These are phyloP conservation scores for Zaprionus gabonicus DNA, from an alignment of 1,140 invertebrate genomes.

Conservation along the genomic window DNA sequence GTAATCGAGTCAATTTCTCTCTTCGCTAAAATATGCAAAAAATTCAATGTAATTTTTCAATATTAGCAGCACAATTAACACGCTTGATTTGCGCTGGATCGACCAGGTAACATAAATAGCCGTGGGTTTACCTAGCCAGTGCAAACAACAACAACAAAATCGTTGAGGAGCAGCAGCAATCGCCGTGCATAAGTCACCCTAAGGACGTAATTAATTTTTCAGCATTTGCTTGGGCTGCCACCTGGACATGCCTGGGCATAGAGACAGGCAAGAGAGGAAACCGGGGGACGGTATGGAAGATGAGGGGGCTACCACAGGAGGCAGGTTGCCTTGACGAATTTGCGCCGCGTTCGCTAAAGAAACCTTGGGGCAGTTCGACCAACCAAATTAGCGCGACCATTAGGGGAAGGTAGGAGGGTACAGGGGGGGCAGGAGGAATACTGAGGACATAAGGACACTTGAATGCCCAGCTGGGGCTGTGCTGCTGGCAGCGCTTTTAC, in stretches of 20 bases:
- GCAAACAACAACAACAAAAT: constrained; percentile 7
- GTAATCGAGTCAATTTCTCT: constrained; percentile 1
- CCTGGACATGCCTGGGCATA: constrained; percentile 3
- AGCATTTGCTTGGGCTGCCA: constrained; percentile 69
- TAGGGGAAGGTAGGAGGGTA: not conserved
- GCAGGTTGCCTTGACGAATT: constrained; percentile 78
- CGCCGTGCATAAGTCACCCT: constrained; percentile 75
- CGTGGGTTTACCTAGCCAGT: constrained; percentile 26
- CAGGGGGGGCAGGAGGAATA: not conserved
- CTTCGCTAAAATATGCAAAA: constrained; percentile 33
- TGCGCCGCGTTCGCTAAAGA: constrained; percentile 60
- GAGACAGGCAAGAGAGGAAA: not conserved
- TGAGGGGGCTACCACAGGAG: not conserved
- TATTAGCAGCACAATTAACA: constrained; percentile 74
- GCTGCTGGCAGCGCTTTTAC: constrained; percentile 47
- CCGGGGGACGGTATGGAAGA: not conserved
- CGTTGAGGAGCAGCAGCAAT: constrained; percentile 12
- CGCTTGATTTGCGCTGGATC: constrained; percentile 65
- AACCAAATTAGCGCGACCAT: constrained; percentile 73
- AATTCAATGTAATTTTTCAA: constrained; percentile 70
- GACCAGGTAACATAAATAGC: constrained; percentile 38
- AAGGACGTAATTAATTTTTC: constrained; percentile 84
- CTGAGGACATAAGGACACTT: constrained; percentile 54
- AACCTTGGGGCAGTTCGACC: constrained; percentile 50
- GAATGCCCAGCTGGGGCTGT: constrained; percentile 41